Evolutionary conservation across 2,888 invertebrate species (phyloP), one percentile per base, ranked within the genome.

Genomic region (Xestobium rufovillosum): DNA sequence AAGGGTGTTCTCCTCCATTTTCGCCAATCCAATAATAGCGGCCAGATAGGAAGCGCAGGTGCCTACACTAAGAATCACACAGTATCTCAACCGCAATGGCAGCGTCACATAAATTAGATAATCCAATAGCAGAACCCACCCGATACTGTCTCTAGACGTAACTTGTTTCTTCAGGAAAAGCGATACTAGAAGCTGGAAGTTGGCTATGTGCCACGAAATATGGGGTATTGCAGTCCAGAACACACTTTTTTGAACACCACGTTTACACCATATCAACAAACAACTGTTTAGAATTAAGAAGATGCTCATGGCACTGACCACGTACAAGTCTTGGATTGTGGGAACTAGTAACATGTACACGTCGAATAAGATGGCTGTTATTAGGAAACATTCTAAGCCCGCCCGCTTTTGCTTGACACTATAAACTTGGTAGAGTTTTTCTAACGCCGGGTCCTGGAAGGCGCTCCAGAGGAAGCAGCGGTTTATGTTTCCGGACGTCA

Each of bases 51-150:
- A 68, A 15, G 72, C 68, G 47, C 75, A 76, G 9, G 78, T 77
- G 37, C 71, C 72, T 12, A 75, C 51, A 30, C 78, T 78, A 41
- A 80, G 65, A 31, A 76, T 65, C 26, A 73, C 68, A 52, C 79
- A 77, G 43, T 74, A 75, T 27, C 76, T 67, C 26, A 83, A 62
- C 36, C 81, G 70, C 39, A 85, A 65, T 0, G 85, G 85, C 48
- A 85, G 63, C 10, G 83, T 79, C 36, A 83, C 80, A 61, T 81
- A 83, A 31, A 82, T 73, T 31, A 84, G 67, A 59, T 83, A 86
- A 52, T 80, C 76, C 50, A 83, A 63, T 31, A 85, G 67, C 41
- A 85, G 66, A 14, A 78, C 72, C 83, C 84, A 84, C 16, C 80
- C 81, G 11, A 84, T 68, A 36, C 75, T 73, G 55, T 83, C 79